Evolutionary conservation across 2,113 vertebrate species (phyloP), one percentile per base, ranked within the genome.

Genomic region (Callopanchax toddi): DNA sequence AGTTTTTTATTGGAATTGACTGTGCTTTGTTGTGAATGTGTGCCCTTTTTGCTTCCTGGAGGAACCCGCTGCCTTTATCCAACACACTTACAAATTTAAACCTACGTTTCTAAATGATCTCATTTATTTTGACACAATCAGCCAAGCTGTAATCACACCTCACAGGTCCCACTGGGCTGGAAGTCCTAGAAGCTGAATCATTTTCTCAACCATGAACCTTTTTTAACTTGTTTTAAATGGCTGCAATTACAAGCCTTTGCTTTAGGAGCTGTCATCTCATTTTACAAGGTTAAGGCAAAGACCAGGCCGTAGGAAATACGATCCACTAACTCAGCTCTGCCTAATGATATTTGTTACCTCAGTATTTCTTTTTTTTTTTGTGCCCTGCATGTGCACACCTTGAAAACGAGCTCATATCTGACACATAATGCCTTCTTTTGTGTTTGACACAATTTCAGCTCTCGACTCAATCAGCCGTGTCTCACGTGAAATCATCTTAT

Each of bases 261-360:
- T 91, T 87, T 85, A 76, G 67, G 80, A 90, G 79, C 81, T 85
- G 82, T 86, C 85, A 85, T 89, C 81, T 91, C 81, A 79, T 81
- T 83, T 87, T 89, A 89, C 79, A 89, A 88, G 86, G 81, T 85
- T 87, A 86, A 77, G 81, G 85, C 76, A 83, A 89, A 90, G 78
- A 86, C 79, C 80, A 87, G 64, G 81, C 78, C 81, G 81, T 87
- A 82, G 82, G 82, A 84, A 88, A 87, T 84, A 50, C 62, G 78
- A 88, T 69, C 86, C 67, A 60, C 64, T 68, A 67, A 54, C 62
- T 78, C 74, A 67, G 59, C 60, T 68, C 58, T 58, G 44, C 59
- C 59, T 71, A 67, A 83, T 20, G 70, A 86, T 85, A 84, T 89
- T 83, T 78, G 43, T 67, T 78, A 57, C 73, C 79, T 84, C 22